phyloP scores from a whole-genome alignment of 1,140 invertebrate genomes.

The Drosophila sproati region DNA sequence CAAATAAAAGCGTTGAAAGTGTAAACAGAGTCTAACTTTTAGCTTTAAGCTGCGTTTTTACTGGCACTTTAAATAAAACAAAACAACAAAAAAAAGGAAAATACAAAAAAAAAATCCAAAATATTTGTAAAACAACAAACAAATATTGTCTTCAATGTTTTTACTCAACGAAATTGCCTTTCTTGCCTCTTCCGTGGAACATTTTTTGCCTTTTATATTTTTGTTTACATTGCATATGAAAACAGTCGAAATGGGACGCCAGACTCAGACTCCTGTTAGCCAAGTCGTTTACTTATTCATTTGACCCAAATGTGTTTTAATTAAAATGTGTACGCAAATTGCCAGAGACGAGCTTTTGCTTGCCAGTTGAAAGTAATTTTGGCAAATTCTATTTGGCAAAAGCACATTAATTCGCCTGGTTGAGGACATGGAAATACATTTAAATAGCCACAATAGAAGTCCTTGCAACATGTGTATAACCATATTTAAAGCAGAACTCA shows the following conservation, averaged over 20 bases:
- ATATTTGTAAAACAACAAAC: constrained; percentile 71
- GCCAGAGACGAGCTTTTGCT: background rate
- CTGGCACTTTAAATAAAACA: constrained; percentile 84
- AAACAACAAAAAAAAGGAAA: constrained; percentile 39
- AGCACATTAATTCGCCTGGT: too few species aligned
- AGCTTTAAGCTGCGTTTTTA: constrained; percentile 84
- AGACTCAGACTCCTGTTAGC: too few species aligned
- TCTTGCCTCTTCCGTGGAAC: background rate
- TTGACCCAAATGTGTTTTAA: constrained; percentile 16
- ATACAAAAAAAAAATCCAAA: constrained; percentile 60
- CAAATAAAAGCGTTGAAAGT: constrained; percentile 76
- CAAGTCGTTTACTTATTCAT: constrained; percentile 14
- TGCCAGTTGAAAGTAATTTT: constrained; percentile 1
- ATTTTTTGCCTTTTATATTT: background rate
- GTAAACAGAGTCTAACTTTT: constrained; percentile 84
- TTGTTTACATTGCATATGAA: constrained; percentile 2
- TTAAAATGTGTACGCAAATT: constrained; percentile 19
- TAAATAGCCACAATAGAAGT: too few species aligned
- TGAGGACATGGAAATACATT: too few species aligned
- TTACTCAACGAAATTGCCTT: background rate
- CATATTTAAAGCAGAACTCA: too few species aligned
- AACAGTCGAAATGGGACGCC: background rate
- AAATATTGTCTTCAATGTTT: background rate
- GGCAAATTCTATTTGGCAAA: too few species aligned
- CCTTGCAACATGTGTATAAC: too few species aligned